Evolutionary conservation across 30 jellyfish, hydroid and myxozoan genomes (phyloP).

Genomic region (Sanderia malayensis): DNA sequence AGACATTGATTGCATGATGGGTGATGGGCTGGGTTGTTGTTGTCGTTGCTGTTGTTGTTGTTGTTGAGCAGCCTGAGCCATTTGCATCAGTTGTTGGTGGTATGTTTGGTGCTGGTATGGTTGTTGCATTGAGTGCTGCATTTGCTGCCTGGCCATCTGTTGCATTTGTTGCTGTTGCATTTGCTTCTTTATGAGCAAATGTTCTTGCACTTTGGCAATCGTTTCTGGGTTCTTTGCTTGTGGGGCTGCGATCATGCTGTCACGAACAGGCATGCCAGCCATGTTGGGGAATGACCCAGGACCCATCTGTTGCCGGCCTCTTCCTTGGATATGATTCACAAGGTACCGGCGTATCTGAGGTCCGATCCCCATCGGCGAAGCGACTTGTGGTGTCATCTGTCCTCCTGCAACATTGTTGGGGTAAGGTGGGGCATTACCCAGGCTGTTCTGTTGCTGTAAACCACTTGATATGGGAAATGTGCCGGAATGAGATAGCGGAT

Average conservation of each 20-base stretch:
- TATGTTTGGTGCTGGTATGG: constrained; percentile 59
- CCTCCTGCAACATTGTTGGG: constrained; percentile 23
- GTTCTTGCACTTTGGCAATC: constrained; percentile 70
- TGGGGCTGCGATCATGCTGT: constrained; percentile 21
- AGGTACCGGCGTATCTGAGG: constrained; percentile 59
- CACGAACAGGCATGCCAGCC: constrained; percentile 49
- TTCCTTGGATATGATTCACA: constrained; percentile 54
- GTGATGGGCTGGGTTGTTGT: too few relatives aligned
- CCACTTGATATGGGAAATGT: constrained; percentile 21
- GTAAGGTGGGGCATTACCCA: constrained; percentile 51
- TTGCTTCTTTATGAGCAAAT: constrained; percentile 53
- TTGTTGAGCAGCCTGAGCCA: constrained; percentile 68
- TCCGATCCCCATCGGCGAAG: constrained; percentile 55
- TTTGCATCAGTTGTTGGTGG: constrained; percentile 61
- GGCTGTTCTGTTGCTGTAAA: constrained; percentile 21
- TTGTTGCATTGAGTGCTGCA: constrained; percentile 34
- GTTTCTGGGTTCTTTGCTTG: constrained; percentile 71
- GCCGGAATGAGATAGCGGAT: constrained; percentile 15
- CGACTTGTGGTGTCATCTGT: constrained; percentile 52
- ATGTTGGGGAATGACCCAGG: constrained; percentile 44
- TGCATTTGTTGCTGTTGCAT: constrained; percentile 58
- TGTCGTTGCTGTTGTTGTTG: constrained; percentile 64
- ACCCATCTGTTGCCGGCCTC: constrained; percentile 51
- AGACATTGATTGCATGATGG: constrained; percentile 64
- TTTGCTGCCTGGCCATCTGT: constrained; percentile 39